phyloP scores from a whole-genome alignment of 1,140 invertebrate species.

The Agrilus planipennis region DNA sequence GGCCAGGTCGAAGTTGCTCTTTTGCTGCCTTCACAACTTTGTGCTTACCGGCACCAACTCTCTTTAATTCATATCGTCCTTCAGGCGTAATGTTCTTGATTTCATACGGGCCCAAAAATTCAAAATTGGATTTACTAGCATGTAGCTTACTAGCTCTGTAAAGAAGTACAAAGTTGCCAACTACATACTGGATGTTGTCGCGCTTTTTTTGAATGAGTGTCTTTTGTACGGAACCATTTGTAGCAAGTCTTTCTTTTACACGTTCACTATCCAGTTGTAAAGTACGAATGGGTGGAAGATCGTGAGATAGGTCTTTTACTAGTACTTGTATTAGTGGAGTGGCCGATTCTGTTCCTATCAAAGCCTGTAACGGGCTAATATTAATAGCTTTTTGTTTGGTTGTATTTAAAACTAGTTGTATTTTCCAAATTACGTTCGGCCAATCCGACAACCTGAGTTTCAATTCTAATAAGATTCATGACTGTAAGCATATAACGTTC shows the following conservation, averaged over 20 bases:
- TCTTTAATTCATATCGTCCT: background rate
- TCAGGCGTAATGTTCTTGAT: no score
- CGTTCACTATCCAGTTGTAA: no score
- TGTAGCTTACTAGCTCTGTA: no score
- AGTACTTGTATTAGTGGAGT: no score
- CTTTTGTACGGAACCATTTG: no score
- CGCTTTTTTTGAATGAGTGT: background rate
- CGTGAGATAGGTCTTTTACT: no score
- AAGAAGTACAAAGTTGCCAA: slow-evolving; percentile 7
- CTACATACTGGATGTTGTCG: background rate
- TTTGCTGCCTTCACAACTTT: background rate
- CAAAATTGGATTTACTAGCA: no score
- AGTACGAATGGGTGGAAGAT: no score
- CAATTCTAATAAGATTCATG: slow-evolving; percentile 16
- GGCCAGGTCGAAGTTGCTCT: slow-evolving; percentile 4
- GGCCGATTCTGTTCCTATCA: slow-evolving; percentile 5
- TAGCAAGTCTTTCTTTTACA: no score
- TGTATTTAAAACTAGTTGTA: slow-evolving; percentile 11
- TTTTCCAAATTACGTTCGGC: slow-evolving; percentile 10
- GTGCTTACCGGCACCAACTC: slow-evolving; percentile 5
- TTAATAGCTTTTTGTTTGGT: slow-evolving; percentile 10
- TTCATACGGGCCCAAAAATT: no score
- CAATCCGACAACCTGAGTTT: slow-evolving; percentile 9
- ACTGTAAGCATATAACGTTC: slow-evolving; percentile 24
- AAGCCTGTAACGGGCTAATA: slow-evolving; percentile 6